Evolutionary conservation across 2,113 vertebrate genomes (phyloP), one percentile per base, ranked within the genome.

Genomic region (Gasterosteus aculeatus): DNA sequence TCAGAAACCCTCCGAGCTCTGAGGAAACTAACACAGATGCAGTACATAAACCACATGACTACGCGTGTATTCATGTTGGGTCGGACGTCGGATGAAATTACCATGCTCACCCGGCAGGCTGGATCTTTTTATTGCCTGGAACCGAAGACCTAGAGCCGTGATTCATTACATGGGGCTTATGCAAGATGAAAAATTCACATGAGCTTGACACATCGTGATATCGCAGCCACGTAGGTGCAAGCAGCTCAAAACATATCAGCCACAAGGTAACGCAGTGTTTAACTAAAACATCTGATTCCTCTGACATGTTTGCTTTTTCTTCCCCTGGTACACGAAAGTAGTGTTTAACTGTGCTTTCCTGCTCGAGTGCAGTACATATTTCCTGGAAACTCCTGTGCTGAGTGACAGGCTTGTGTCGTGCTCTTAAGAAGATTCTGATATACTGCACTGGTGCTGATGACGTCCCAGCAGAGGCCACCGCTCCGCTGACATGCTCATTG

Each of bases 51-150:
- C 91, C 89, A 91, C 89, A 90, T 89, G 86, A 91, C 35, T 38
- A 6, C 72, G 87, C 60, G 83, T 87, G 85, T 90, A 80, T 90
- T 91, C 87, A 88, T 91, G 93, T 90, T 86, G 74, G 82, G 76
- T 80, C 82, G 72, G 69, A 81, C 41, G 67, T 83, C 85, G 81
- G 84, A 74, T 86, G 72, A 83, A 88, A 90, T 90, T 79, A 90
- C 86, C 86, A 84, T 81, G 86, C 46, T 29, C 78, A 85, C 69
- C 61, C 80, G 74, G 77, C 75, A 62, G 80, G 85, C 89, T 87
- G 89, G 85, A 85, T 84, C 87, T 85, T 75, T 86, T 92, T 92
- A 92, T 87, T 86, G 80, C 72, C 75, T 82, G 82, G 82, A 89
- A 92, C 80, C 82, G 75, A 88, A 71, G 85, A 79, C 73, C 67